phyloP scores from a whole-genome alignment of 2,888 invertebrate species.

The Drosophila anomalata region DNA sequence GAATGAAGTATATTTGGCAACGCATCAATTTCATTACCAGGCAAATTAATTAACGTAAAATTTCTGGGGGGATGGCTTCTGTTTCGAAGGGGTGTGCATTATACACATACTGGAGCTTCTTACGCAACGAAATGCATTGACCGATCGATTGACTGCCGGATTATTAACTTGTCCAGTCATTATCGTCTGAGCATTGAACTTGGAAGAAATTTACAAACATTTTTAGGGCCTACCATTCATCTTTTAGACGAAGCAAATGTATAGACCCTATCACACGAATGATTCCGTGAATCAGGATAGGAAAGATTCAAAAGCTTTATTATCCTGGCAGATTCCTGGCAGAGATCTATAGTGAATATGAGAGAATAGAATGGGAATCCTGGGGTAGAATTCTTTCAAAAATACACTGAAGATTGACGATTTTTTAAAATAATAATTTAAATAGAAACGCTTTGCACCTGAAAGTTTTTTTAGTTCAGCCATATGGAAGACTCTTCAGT shows the following conservation, averaged over 20 bases:
- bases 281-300: not conserved
- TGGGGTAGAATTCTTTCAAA: not conserved
- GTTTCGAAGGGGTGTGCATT: conserved; percentile 9
- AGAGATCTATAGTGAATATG: not conserved
- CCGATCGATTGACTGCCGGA: conserved; percentile 57
- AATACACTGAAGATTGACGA: not conserved
- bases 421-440: too few species aligned
- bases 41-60: conserved; percentile 6
- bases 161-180: conserved; percentile 59
- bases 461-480: not conserved
- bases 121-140: conserved; percentile 64
- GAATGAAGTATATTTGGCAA: conserved; percentile 56
- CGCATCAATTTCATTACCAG: conserved; percentile 7
- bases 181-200: conserved; percentile 67
- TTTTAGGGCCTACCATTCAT: not conserved
- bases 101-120: conserved; percentile 25
- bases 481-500: conserved; percentile 2
- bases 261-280: too few species aligned
- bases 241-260: too few species aligned
- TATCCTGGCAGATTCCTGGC: not conserved
- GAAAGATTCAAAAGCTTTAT: not conserved
- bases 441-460: not conserved
- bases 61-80: conserved; percentile 13
- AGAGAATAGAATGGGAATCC: not conserved
- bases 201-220: conserved; percentile 32